Base-by-base conservation (phyloP, 2,113 vertebrate genomes). In the Acinonyx jubatus region DNA sequence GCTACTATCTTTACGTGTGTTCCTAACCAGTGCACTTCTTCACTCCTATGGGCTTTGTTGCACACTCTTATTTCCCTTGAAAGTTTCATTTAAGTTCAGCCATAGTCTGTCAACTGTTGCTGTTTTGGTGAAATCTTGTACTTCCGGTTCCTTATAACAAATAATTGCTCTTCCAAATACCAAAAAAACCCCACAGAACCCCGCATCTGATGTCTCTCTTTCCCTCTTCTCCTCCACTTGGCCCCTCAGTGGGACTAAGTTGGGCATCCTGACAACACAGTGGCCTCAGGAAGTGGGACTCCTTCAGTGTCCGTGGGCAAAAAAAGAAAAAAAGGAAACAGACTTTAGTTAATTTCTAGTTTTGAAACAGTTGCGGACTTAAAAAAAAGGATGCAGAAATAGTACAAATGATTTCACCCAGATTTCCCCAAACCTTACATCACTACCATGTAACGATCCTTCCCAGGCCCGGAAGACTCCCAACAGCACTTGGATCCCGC, bases 111-210 rank as follows among this genome's bases (percentile, higher is more conserved):
- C 65, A 89, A 2, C 38, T 57, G 31, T 90, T 90, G 94, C 68
- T 13, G n/a, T 91, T 96, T 45, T 12, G 0, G 15, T 52, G 82
- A 94, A 88, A 95, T 97, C 85, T 84, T 91, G 50, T 73, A 1
- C 74, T 98, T 98, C 81, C 91, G 80, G 50, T 97, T 97, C 33
- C 57, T 87, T 97, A 93, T 97, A 94, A 97, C 93, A 96, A 94
- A 63, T 86, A 94, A 89, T 73, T 50, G 14, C 80, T 95, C 29
- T 93, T 79, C 73, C 50, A 95, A 82, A 50, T 86, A 16, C 38
- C 78, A 88, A 33, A 36, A 68, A 76, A 55, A 55, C 0, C 38
- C 36, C 27, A 33, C 29, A 66, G 66, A 57, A 36, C 25, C 18
- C n/a, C 33, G 4, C 7, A 2, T 86, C 52, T 82, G n/a, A 18